A percentile compares a stretch with the other conserved stretches of the same genome.
phyloP scores from a whole-genome alignment of 2,888 invertebrate genomes.

The Poecilus cupreus region DNA sequence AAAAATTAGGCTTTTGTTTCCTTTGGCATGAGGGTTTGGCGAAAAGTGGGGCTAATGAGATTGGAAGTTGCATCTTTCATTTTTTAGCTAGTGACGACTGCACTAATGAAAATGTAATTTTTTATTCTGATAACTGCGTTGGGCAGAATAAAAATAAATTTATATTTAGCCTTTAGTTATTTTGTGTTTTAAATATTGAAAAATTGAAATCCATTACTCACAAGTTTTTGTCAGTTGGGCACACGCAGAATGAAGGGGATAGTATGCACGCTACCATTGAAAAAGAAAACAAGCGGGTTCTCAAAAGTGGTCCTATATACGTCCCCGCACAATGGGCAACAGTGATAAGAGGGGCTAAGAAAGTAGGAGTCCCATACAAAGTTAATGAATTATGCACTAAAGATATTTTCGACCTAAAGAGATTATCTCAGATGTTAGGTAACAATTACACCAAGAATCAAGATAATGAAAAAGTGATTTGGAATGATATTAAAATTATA shows the following conservation, averaged over 20 bases:
- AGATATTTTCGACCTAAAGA: constrained; percentile 17
- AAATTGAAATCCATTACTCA: background rate
- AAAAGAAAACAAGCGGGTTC: constrained; percentile 64
- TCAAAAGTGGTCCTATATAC: constrained; percentile 33
- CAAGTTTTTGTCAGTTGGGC: constrained; percentile 65
- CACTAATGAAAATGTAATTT: background rate
- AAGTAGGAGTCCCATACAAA: constrained; percentile 51
- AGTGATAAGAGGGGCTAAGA: constrained; percentile 60
- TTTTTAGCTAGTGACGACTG: background rate
- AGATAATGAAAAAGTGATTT: background rate
- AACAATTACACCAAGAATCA: background rate
- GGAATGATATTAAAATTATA: background rate
- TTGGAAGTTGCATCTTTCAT: background rate
- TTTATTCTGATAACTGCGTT: constrained; percentile 66
- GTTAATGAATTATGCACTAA: constrained; percentile 15
- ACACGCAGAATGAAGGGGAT: constrained; percentile 68
- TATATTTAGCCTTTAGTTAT: constrained; percentile 46
- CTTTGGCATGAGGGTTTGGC: background rate
- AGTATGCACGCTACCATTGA: constrained; percentile 66
- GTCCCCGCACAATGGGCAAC: constrained; percentile 9
- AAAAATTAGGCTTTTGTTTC: background rate
- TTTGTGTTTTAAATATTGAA: background rate
- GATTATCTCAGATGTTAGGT: background rate
- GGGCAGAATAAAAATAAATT: constrained; percentile 66
- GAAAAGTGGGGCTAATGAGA: constrained; percentile 8